A percentile compares a stretch with the other conserved stretches of the same genome.
These are phyloP conservation scores for Matsumyia berberina DNA, from an alignment of 2,888 invertebrate species.

Conservation along the genomic window DNA sequence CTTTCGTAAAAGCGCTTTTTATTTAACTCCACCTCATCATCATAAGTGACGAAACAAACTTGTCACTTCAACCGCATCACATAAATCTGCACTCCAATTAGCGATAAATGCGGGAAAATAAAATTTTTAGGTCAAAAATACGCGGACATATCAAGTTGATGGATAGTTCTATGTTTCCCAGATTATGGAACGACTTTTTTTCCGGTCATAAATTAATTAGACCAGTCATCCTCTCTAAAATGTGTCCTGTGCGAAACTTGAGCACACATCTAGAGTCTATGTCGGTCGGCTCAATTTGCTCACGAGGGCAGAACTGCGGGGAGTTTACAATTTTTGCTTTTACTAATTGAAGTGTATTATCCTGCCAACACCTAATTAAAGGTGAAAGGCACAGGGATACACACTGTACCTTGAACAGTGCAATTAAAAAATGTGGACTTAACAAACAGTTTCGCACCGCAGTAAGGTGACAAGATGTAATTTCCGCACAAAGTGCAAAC, in stretches of 20 bases:
- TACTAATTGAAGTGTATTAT: constrained; percentile 40
- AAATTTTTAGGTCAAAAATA: constrained; percentile 14
- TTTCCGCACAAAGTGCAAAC: constrained; percentile 51
- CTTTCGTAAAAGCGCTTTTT: too few species aligned
- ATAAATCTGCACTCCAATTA: constrained; percentile 12
- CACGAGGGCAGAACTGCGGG: constrained; percentile 1
- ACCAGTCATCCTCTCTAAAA: neutral
- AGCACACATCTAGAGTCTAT: constrained; percentile 1
- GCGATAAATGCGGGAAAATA: constrained; percentile 15
- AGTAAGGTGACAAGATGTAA: constrained; percentile 45
- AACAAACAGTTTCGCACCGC: constrained; percentile 18
- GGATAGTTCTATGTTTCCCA: too few species aligned
- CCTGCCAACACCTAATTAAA: constrained; percentile 35
- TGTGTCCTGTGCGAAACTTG: constrained; percentile 6
- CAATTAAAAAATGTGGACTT: constrained; percentile 13
- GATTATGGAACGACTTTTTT: neutral
- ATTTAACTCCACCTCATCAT: too few species aligned
- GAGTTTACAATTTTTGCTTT: neutral
- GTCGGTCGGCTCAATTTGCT: constrained; percentile 4
- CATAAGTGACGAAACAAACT: too few species aligned
- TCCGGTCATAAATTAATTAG: constrained; percentile 16
- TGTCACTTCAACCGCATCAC: neutral
- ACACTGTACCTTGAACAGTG: neutral
- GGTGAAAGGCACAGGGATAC: neutral
- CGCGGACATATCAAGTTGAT: neutral